Evolutionary conservation across 2,888 invertebrate genomes (phyloP), one percentile per base, ranked within the genome.

Genomic region (Scaptomyza parva): DNA sequence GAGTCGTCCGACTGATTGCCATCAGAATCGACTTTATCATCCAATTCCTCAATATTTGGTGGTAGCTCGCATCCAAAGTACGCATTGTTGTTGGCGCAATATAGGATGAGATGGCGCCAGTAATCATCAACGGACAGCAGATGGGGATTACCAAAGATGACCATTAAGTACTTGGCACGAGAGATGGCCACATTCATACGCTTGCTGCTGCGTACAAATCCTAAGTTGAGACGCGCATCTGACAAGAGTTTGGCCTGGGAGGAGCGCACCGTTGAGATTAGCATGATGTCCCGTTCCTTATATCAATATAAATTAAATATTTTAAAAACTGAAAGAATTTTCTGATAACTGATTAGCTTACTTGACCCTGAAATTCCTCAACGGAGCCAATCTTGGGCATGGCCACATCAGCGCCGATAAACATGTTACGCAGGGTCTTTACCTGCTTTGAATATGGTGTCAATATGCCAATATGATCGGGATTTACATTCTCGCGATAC

Each of bases 381-480:
- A 97, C 96, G 3, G 96, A 95, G 0, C 96, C 96, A 39, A 97
- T 93, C 92, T 96, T 94, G 44, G 95, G 94, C 78, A 91, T 86
- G 1, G 67, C 63, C 14, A 90, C 67, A 37, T 93, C 92, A 18
- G 93, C 92, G 47, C 93, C 93, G 51, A 93, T 93, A 26, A 91
- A 89, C 51, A 91, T 65, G 33, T 45, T 77, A 1, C 90, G 78
- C 6, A 91, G 61, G 35, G 86, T 76, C 51, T 87, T 92, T 90
- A 97, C 97, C 94, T 99, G 99, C 90, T 97, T 97, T 66, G 95
- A 92, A 89, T 99, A 99, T 0, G 98, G 98, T 12, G 98, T 96
- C 66, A 99, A 96, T 59, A 99, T 95, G 3, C 98, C 99, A 86
- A 99, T 91, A 51, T 86, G 86, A 30, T 88, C 78, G 0, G 94